Percentiles rank a stretch among this genome's conserved stretches.
Conservation (phyloP, 2,888 invertebrate species). For the Incurvaria masculella region DNA sequence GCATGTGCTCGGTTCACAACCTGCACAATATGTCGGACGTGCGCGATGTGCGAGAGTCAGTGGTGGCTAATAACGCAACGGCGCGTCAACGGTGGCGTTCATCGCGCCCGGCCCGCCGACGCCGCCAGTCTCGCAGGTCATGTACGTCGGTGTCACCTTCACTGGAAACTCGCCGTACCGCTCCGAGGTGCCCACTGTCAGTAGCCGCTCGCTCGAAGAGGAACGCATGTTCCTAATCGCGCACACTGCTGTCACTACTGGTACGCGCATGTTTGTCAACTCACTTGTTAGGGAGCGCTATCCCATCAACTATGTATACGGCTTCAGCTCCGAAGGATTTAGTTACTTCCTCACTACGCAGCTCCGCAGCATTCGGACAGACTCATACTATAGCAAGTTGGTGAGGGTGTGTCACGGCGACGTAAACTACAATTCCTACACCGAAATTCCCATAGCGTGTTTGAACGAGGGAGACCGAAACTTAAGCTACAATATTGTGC, state of each 20-base stretch:
- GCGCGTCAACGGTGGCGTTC: slow-evolving; percentile 96
- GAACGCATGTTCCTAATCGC: slow-evolving; percentile 89
- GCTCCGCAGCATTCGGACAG: slow-evolving; percentile 74
- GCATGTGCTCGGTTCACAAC: slow-evolving; percentile 85
- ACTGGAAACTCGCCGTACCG: slow-evolving; percentile 90
- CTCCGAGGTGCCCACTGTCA: slow-evolving; percentile 91
- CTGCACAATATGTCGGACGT: slow-evolving; percentile 85
- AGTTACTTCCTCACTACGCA: slow-evolving; percentile 97
- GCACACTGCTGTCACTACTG: slow-evolving; percentile 85
- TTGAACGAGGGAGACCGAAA: slow-evolving; percentile 71
- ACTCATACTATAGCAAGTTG: slow-evolving; percentile 87
- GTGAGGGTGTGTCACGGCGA: slow-evolving; percentile 96
- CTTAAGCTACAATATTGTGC: slow-evolving; percentile 83
- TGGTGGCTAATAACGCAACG: slow-evolving; percentile 93
- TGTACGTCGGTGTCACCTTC: slow-evolving; percentile 95
- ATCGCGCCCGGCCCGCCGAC: slow-evolving; percentile 94
- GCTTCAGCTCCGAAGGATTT: slow-evolving; percentile 93
- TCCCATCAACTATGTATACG: slow-evolving; percentile 93
- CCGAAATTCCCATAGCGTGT: slow-evolving; percentile 95
- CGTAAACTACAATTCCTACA: slow-evolving; percentile 94
- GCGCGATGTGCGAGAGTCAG: slow-evolving; percentile 80
- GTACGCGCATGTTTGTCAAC: slow-evolving; percentile 90
- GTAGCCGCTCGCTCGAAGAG: slow-evolving; percentile 85
- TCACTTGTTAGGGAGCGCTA: slow-evolving; percentile 87
- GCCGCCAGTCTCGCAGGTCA: slow-evolving; percentile 86